Evolutionary conservation across 2,113 vertebrate species (phyloP).

Genomic region (Actinemys pallida): DNA sequence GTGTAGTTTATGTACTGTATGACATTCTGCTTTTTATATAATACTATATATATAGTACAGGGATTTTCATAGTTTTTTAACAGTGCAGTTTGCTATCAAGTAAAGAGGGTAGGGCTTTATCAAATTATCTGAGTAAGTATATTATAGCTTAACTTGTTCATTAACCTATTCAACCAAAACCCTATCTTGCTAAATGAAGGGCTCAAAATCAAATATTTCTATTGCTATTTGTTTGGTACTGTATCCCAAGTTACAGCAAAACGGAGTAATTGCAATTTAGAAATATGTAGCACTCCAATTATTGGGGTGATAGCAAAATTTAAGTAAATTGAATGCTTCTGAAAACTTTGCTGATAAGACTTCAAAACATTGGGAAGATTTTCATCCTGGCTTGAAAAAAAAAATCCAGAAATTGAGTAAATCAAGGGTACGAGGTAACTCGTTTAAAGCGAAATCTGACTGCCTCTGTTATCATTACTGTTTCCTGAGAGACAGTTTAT

Average conservation of each 20-base stretch:
- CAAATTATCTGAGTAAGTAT: neutral
- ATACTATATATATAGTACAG: neutral
- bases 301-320: conserved; percentile 35
- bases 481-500: conserved; percentile 82
- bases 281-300: neutral
- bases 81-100: neutral
- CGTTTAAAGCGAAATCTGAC: conserved; percentile 77
- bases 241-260: neutral
- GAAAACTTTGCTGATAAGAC: conserved; percentile 71
- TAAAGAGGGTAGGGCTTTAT: neutral
- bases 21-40: conserved; percentile 24
- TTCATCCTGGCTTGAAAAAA: conserved; percentile 57
- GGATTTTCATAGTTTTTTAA: conserved; percentile 38
- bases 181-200: neutral
- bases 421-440: conserved; percentile 70
- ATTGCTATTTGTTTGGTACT: neutral
- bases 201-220: neutral
- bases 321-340: conserved; percentile 56
- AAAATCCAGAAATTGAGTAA: conserved; percentile 75
- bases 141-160: neutral
- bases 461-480: conserved; percentile 79
- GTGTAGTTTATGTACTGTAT: neutral
- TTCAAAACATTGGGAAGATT: conserved; percentile 72
- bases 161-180: conserved; percentile 19
- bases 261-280: neutral